A percentile compares a stretch with the other conserved stretches of the same genome.
Evolutionary conservation across 1,140 invertebrate species (phyloP).

Genomic region (Leptinotarsa texana): DNA sequence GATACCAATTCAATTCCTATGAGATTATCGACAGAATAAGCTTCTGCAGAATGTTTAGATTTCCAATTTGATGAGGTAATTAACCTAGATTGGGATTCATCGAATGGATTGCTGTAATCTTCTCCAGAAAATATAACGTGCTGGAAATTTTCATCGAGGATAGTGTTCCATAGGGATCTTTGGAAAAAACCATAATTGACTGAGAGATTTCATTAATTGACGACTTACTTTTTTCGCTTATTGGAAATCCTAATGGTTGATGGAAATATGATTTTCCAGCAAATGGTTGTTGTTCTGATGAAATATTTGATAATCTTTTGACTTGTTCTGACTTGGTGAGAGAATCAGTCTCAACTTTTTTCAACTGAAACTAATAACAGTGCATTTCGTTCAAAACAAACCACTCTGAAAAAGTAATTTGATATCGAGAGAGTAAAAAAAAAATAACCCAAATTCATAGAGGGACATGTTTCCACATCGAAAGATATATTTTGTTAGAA

Average conservation of each 20-base stretch:
- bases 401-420: no score
- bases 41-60: slow-evolving; percentile 19
- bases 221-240: neutral
- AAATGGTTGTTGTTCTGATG: no score
- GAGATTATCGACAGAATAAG: slow-evolving; percentile 18
- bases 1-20: slow-evolving; percentile 18
- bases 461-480: no score
- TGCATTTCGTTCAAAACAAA: no score
- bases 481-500: no score
- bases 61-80: slow-evolving; percentile 28
- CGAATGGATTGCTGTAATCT: slow-evolving; percentile 6
- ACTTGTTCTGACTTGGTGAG: no score
- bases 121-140: slow-evolving; percentile 6
- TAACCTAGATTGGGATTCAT: slow-evolving; percentile 15
- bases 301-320: no score
- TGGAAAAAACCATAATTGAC: no score
- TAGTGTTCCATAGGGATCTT: neutral
- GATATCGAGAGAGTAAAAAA: no score
- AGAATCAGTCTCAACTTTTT: no score
- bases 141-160: slow-evolving; percentile 4
- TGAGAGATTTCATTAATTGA: neutral
- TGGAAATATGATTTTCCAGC: neutral
- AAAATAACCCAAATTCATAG: no score
- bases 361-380: no score
- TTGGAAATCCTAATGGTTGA: neutral